Conservation (phyloP, 1,140 invertebrate species). For the Aphidius ervi region DNA sequence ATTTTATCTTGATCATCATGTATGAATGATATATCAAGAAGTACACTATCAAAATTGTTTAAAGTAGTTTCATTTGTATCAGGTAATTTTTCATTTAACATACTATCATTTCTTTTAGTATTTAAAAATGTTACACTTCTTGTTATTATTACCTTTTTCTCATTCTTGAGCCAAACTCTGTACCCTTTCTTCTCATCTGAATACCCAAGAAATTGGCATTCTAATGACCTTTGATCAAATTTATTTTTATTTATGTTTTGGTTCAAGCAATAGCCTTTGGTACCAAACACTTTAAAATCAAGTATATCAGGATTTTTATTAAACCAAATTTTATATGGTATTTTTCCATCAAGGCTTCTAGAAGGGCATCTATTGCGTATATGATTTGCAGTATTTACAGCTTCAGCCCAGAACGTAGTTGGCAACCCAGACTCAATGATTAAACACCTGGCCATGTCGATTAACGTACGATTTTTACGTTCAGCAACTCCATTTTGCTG, state of each 20-base stretch:
- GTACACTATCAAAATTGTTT: too few relatives aligned
- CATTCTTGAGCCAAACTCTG: too few relatives aligned
- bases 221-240: too few relatives aligned
- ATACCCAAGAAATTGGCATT: too few relatives aligned
- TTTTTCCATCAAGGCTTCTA: constrained; percentile 18
- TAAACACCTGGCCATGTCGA: constrained; percentile 38
- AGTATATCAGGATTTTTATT: constrained; percentile 21
- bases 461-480: constrained; percentile 28
- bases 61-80: too few relatives aligned
- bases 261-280: constrained; percentile 18
- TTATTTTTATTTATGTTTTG: neutral
- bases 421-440: constrained; percentile 30
- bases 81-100: too few relatives aligned
- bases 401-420: constrained; percentile 30
- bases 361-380: constrained; percentile 27
- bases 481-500: constrained; percentile 23
- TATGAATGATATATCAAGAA: too few relatives aligned
- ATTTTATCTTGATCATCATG: too few relatives aligned
- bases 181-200: too few relatives aligned
- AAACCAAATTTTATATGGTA: constrained; percentile 25
- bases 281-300: constrained; percentile 23
- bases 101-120: too few relatives aligned
- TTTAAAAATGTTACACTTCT: too few relatives aligned
- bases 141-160: too few relatives aligned
- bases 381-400: constrained; percentile 24